These are phyloP conservation scores for Holocentrus rufus DNA, from an alignment of 2,797 vertebrate species.

Conservation along the genomic window DNA sequence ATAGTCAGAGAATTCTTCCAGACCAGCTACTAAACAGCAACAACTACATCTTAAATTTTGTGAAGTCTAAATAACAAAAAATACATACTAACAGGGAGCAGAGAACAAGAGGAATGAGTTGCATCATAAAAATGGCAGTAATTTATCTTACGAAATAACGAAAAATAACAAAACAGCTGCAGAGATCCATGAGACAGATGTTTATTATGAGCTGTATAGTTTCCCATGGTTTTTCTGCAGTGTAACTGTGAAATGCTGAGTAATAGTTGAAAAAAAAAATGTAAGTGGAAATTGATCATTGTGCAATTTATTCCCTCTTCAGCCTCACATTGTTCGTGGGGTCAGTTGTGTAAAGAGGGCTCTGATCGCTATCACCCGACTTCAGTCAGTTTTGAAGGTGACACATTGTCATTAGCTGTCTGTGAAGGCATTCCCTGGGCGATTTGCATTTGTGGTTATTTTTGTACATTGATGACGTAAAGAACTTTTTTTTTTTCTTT, in stretches of 20 bases:
- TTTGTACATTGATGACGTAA: background rate
- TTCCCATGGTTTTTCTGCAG: conserved; percentile 36
- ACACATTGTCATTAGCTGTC: background rate
- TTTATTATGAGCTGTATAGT: conserved; percentile 21
- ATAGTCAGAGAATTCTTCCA: conserved; percentile 19
- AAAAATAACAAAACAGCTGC: background rate
- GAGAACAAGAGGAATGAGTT: conserved; percentile 21
- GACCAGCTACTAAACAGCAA: background rate
- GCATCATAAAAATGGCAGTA: background rate
- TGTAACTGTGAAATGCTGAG: conserved; percentile 34
- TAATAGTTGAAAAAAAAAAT: conserved; percentile 33
- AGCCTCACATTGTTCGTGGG: background rate
- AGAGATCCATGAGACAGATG: conserved; percentile 14
- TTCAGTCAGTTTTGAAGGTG: background rate
- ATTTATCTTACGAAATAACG: background rate
- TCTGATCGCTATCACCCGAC: background rate
- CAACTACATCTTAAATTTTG: conserved; percentile 47
- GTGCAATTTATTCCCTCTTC: conserved; percentile 28
- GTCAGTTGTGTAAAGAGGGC: background rate
- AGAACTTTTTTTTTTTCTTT: background rate
- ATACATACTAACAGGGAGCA: conserved; percentile 18
- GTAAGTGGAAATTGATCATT: conserved; percentile 22
- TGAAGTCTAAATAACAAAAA: conserved; percentile 6
- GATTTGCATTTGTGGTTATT: conserved; percentile 15
- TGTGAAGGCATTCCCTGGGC: conserved; percentile 17